Evolutionary conservation across 23 tunicate genomes (phyloP).

Genomic region (Halocynthia roretzi): DNA sequence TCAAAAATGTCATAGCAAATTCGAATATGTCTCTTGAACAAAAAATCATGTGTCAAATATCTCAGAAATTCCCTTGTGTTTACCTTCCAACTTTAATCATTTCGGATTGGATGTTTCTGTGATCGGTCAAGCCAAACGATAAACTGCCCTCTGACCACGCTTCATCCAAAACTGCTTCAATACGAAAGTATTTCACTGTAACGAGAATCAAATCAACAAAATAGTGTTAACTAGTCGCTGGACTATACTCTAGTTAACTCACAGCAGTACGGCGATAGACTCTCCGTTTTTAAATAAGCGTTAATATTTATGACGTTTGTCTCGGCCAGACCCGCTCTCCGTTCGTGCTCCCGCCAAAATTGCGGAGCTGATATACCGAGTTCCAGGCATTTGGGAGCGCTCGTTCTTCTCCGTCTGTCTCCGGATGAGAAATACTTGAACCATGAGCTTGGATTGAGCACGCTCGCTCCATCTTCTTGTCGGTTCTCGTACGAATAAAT

Average conservation of each 20-base stretch:
- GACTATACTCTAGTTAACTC: not conserved
- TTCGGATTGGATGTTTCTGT: not conserved
- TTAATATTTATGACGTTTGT: not conserved
- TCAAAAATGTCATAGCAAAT: not conserved
- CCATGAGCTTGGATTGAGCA: not conserved
- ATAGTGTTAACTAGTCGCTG: not conserved
- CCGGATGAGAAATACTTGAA: not conserved
- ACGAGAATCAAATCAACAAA: not conserved
- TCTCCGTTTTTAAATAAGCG: slow-evolving; percentile 8
- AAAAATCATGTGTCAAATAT: not conserved
- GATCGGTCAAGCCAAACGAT: slow-evolving; percentile 21
- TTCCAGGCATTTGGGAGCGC: slow-evolving; percentile 9
- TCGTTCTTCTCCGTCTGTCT: not conserved
- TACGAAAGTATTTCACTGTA: slow-evolving; percentile 8
- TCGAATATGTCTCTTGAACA: not conserved
- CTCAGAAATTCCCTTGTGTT: not conserved
- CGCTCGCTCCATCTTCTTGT: not conserved
- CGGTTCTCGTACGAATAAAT: not conserved
- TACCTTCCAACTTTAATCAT: slow-evolving; percentile 18
- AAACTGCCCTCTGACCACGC: slow-evolving; percentile 17
- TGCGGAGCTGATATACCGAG: not conserved
- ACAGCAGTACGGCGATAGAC: not conserved
- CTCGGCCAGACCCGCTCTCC: not conserved
- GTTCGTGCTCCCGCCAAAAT: slow-evolving; percentile 11
- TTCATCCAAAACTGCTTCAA: slow-evolving; percentile 11